Percentiles rank a stretch among this genome's conserved stretches.
phyloP scores from a whole-genome alignment of 2,797 vertebrate genomes.

The Bryconaethiops microstoma region DNA sequence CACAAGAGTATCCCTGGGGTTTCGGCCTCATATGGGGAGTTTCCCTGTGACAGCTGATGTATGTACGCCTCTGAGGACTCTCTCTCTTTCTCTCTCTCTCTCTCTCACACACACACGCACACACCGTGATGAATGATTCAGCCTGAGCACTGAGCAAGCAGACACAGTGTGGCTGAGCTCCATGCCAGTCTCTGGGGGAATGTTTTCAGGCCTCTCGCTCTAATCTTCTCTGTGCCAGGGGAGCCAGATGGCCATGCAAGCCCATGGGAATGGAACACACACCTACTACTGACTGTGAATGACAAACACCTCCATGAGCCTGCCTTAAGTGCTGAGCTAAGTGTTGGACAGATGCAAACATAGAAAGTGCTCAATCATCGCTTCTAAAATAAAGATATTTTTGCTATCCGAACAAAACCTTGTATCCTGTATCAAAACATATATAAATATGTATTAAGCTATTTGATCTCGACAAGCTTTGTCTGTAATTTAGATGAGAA shows the following conservation, averaged over 20 bases:
- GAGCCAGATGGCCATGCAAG: constrained; percentile 44
- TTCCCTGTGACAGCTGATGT: constrained; percentile 27
- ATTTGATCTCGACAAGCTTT: neutral
- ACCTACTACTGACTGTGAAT: constrained; percentile 40
- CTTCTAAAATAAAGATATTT: neutral
- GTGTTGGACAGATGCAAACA: constrained; percentile 16
- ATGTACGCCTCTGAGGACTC: constrained; percentile 33
- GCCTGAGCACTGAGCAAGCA: constrained; percentile 19
- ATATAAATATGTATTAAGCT: neutral
- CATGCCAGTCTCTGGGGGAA: constrained; percentile 44
- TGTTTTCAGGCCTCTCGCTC: constrained; percentile 53
- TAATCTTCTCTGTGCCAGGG: constrained; percentile 45
- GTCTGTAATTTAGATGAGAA: neutral
- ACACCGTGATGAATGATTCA: constrained; percentile 53
- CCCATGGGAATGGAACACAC: constrained; percentile 44
- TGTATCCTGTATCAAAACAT: no score
- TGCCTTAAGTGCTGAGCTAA: constrained; percentile 14
- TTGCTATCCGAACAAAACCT: no score
- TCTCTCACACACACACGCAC: constrained; percentile 20
- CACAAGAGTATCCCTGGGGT: constrained; percentile 5
- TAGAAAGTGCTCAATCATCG: constrained; percentile 23
- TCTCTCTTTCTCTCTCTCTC: constrained; percentile 10
- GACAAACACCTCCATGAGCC: constrained; percentile 18
- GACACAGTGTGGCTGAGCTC: constrained; percentile 41
- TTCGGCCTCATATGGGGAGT: constrained; percentile 11